These are phyloP conservation scores for Lithophane leautieri DNA, from an alignment of 2,888 invertebrate species.

Conservation along the genomic window DNA sequence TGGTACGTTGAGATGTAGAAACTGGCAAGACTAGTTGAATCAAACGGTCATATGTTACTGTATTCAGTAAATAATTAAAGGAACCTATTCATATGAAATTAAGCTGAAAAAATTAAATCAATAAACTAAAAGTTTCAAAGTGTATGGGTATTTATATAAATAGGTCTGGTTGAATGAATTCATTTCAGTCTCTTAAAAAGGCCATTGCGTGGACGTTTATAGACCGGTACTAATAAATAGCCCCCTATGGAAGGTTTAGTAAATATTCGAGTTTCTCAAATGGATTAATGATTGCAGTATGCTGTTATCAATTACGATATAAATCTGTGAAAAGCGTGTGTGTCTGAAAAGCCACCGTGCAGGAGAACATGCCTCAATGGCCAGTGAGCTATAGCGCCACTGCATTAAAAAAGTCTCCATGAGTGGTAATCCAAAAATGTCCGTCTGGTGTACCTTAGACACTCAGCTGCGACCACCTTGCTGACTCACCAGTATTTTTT, in stretches of 20 bases:
- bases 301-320: not conserved
- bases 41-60: not conserved
- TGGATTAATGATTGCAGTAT: not conserved
- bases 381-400: not conserved
- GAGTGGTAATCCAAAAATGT: not conserved
- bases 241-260: not conserved
- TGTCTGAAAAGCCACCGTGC: not conserved
- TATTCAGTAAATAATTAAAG: not conserved
- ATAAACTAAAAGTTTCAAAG: too few species aligned
- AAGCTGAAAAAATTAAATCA: not conserved
- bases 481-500: conserved; percentile 11
- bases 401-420: conserved; percentile 18
- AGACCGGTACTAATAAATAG: not conserved
- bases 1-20: not conserved
- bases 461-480: too few species aligned
- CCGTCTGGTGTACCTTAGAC: not conserved
- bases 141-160: not conserved
- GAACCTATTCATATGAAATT: not conserved
- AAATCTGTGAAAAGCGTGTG: too few species aligned
- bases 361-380: not conserved
- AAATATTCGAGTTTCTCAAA: not conserved
- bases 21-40: not conserved
- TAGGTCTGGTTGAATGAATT: not conserved
- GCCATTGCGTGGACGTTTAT: not conserved
- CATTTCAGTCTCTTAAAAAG: not conserved